Percentiles rank a stretch among this genome's conserved stretches.
Evolutionary conservation across 2,888 invertebrate species (phyloP).

Genomic region (Eudasyphora cyanicolor): DNA sequence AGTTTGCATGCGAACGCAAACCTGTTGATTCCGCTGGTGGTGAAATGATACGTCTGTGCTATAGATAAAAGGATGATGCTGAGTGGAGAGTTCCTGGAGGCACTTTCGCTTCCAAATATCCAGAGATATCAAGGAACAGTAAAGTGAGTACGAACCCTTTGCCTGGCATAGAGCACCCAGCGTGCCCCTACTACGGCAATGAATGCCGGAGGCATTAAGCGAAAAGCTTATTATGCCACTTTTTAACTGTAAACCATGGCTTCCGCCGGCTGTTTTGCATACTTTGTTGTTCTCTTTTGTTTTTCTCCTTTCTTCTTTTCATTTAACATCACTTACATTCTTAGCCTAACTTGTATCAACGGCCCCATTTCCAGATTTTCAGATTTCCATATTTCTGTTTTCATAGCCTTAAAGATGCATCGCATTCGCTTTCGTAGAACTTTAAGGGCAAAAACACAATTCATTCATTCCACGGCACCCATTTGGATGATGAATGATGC

Average conservation of each 20-base stretch:
- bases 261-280: neutral
- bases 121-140: neutral
- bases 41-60: neutral
- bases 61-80: neutral
- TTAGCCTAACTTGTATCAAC: no score
- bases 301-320: neutral
- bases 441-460: slow-evolving; percentile 10
- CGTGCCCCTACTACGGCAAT: neutral
- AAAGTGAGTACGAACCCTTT: neutral
- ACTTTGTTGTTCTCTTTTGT: slow-evolving; percentile 1
- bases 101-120: neutral
- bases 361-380: neutral
- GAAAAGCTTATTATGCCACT: slow-evolving; percentile 10
- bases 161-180: neutral
- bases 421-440: neutral
- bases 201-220: neutral
- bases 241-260: slow-evolving; percentile 17
- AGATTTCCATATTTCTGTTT: slow-evolving; percentile 7
- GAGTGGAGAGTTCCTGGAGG: slow-evolving; percentile 15
- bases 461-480: slow-evolving; percentile 13
- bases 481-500: slow-evolving; percentile 24
- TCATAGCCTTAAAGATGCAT: neutral
- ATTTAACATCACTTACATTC: neutral
- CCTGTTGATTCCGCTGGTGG: neutral
- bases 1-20: neutral